Evolutionary conservation across 2,888 invertebrate species (phyloP), one percentile per base, ranked within the genome.

Genomic region (Idaea straminata): DNA sequence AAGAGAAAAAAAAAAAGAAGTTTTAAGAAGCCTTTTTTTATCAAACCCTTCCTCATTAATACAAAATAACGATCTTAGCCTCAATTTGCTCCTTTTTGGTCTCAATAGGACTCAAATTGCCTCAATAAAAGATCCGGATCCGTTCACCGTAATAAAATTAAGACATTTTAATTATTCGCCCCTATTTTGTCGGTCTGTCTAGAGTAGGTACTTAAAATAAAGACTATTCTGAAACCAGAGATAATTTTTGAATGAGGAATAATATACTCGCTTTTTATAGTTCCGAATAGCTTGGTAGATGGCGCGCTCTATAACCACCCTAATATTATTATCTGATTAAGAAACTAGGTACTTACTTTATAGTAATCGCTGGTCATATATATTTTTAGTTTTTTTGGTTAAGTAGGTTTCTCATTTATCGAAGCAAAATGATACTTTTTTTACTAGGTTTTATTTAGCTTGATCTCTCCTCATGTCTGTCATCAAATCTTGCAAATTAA

Each of bases 141-240:
- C 81, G 79, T 81, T 81, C 77, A 79, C 78, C 69, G 74, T 81
- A 89, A 91, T 92, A 90, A 91, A 91, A 91, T 91, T 90, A 91
- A 86, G 89, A 91, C 92, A 88, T 91, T 92, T 92, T 91, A 89
- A 92, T 90, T 87, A 87, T 80, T 78, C 82, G 82, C 84, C 87
- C 87, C 90, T 89, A 91, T 91, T 92, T 91, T 91, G 92, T 90
- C 86, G 84, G 85, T 77, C 82, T 74, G 77, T 80, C 80, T 80
- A 79, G 76, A 75, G 79, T 85, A 86, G 87, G 86, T 83, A 84
- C 75, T 64, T 63, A 38, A 10, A 59, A 63, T 47, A 66, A 62
- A 57, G 65, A 66, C 58, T 38, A 16, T 35, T 58, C 58, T 25
- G 25, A 61, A 61, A 61, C 57, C 5, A 10, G 13, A 58, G 13